Conservation (phyloP, 2,113 vertebrate species). For the Tichodroma muraria region DNA sequence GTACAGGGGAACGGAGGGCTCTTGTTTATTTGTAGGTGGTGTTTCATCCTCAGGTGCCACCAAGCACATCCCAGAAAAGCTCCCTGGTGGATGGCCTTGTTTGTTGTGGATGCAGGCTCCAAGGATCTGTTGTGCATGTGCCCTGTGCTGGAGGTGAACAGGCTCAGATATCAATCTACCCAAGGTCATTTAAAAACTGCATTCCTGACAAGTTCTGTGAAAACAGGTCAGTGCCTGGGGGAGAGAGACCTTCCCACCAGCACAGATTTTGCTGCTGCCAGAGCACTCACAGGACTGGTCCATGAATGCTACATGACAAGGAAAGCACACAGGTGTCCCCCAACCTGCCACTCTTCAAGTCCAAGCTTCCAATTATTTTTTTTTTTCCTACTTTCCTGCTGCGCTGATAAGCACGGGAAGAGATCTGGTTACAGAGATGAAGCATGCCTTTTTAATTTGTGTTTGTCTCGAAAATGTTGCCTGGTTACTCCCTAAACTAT, state of each 20-base stretch:
- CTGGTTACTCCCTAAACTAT: constrained; percentile 26
- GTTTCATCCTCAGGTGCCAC: background rate
- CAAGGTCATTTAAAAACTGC: background rate
- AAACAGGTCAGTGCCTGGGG: background rate
- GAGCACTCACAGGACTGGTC: background rate
- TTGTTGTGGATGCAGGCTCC: constrained; percentile 15
- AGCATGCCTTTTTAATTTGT: background rate
- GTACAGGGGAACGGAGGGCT: accelerated
- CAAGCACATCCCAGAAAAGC: background rate
- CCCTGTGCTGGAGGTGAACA: background rate
- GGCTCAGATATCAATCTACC: background rate
- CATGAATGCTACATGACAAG: accelerated
- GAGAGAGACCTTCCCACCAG: background rate
- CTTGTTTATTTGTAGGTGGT: background rate
- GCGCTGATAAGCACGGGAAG: background rate
- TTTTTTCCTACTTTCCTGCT: background rate
- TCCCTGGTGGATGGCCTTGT: background rate
- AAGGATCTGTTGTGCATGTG: background rate
- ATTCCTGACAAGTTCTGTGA: background rate
- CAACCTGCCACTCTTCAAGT: background rate
- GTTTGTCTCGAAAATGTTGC: constrained; percentile 42
- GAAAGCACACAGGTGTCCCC: background rate
- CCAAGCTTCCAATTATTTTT: background rate
- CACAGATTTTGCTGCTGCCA: background rate
- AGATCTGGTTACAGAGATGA: constrained; percentile 11